phyloP scores from a whole-genome alignment of 2,113 vertebrate genomes.

The Pachypanchax playfairii region DNA sequence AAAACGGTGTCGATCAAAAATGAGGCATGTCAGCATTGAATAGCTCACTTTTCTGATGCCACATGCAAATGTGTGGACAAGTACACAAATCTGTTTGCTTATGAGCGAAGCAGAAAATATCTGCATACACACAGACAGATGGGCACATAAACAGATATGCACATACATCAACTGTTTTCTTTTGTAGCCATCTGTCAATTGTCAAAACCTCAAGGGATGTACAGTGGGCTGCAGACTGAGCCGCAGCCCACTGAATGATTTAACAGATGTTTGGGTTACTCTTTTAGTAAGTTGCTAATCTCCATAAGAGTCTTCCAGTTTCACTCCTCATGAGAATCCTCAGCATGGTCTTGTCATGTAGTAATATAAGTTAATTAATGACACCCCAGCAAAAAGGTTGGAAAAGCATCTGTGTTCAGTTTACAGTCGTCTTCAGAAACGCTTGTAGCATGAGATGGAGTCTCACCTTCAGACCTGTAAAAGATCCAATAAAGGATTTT shows the following conservation, averaged over 20 bases:
- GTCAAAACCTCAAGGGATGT: constrained; percentile 37
- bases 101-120: constrained; percentile 12
- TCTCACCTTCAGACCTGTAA: background rate
- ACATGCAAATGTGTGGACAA: constrained; percentile 3
- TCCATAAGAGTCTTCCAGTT: constrained; percentile 9
- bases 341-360: constrained; percentile 26
- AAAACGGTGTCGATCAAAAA: constrained; percentile 18
- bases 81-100: background rate
- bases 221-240: constrained; percentile 31
- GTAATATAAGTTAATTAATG: constrained; percentile 50
- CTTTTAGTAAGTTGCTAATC: constrained; percentile 22
- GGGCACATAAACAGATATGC: background rate
- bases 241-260: constrained; percentile 55
- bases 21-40: background rate
- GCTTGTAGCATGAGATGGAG: background rate
- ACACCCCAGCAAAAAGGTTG: constrained; percentile 1
- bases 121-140: background rate
- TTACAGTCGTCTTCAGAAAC: constrained; percentile 27
- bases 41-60: constrained; percentile 20
- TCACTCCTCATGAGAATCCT: constrained; percentile 18
- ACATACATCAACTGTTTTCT: constrained; percentile 19
- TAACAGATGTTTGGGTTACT: constrained; percentile 59
- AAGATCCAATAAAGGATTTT: background rate
- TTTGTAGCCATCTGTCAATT: constrained; percentile 56
- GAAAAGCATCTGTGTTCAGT: constrained; percentile 35